These are phyloP conservation scores for Nomia melanderi DNA, from an alignment of 1,140 invertebrate species.

Conservation along the genomic window DNA sequence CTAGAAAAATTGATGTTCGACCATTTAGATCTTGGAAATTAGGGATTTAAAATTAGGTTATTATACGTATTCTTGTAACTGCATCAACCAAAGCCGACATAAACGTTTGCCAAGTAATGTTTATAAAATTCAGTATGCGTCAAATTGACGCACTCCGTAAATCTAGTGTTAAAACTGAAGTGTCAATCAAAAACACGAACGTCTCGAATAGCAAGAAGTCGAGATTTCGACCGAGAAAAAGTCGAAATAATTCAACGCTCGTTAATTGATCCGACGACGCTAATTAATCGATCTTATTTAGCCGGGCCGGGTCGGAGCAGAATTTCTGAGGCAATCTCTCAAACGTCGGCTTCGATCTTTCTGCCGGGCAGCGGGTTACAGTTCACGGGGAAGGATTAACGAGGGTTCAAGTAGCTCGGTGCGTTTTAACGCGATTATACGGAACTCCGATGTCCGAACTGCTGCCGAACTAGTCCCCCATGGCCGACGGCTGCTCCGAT, in stretches of 20 bases:
- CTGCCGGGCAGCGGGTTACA: background rate
- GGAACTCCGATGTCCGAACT: constrained; percentile 8
- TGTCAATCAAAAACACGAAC: no score
- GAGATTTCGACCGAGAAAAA: background rate
- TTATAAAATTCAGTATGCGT: no score
- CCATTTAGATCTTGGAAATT: no score
- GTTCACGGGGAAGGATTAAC: constrained; percentile 25
- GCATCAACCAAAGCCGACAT: no score
- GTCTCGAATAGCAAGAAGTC: no score
- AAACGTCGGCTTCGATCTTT: constrained; percentile 7
- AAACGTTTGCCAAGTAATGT: no score
- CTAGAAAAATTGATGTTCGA: no score
- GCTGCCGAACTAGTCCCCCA: background rate
- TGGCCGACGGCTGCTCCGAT: background rate
- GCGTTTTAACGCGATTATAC: constrained; percentile 38
- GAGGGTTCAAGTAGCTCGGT: constrained; percentile 13
- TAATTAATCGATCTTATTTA: constrained; percentile 3
- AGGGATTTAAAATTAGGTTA: no score
- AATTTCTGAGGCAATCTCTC: background rate
- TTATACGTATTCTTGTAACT: no score
- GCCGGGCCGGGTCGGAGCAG: background rate
- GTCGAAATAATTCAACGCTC: background rate
- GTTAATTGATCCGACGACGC: background rate
- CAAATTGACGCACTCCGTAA: no score
- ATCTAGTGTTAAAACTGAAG: no score